phyloP scores from a whole-genome alignment of 2,797 vertebrate genomes.

The Crocidura indochinensis region DNA sequence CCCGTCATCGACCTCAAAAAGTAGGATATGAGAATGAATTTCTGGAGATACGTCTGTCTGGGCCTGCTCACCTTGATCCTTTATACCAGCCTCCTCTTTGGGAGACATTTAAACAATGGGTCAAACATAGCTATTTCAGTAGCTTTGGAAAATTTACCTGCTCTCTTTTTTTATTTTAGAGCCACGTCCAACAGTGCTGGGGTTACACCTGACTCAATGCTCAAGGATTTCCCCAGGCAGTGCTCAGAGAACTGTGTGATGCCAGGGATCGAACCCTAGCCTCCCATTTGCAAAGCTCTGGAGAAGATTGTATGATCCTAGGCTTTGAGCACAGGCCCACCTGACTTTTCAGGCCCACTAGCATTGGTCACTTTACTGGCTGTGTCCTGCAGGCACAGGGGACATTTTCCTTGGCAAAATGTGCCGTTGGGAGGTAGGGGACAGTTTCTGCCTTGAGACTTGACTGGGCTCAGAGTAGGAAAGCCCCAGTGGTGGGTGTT shows the following conservation, averaged over 20 bases:
- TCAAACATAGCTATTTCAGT: slow-evolving; percentile 10
- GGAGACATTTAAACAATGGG: slow-evolving; percentile 47
- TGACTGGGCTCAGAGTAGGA: not conserved
- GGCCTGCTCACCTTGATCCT: slow-evolving; percentile 1
- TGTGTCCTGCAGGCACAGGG: not conserved
- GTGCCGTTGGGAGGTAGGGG: not conserved
- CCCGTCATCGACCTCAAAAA: not conserved
- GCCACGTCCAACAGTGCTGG: too few species aligned
- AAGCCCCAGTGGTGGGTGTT: not conserved
- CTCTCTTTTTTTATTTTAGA: not conserved
- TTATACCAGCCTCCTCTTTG: slow-evolving; percentile 14
- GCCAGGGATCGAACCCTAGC: too few species aligned
- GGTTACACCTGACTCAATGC: too few species aligned
- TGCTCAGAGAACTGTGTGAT: too few species aligned
- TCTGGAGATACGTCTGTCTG: not conserved
- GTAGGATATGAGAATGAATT: slow-evolving; percentile 18
- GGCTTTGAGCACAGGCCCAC: not conserved
- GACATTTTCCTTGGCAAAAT: not conserved
- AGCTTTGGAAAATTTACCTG: slow-evolving; percentile 24
- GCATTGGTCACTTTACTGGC: not conserved
- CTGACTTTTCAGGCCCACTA: not conserved
- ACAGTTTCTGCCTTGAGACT: not conserved
- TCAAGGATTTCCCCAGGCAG: too few species aligned
- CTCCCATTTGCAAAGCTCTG: not conserved
- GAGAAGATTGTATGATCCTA: too few species aligned